Conservation (phyloP, 2,797 vertebrate species). For the Gephyroberyx darwinii region DNA sequence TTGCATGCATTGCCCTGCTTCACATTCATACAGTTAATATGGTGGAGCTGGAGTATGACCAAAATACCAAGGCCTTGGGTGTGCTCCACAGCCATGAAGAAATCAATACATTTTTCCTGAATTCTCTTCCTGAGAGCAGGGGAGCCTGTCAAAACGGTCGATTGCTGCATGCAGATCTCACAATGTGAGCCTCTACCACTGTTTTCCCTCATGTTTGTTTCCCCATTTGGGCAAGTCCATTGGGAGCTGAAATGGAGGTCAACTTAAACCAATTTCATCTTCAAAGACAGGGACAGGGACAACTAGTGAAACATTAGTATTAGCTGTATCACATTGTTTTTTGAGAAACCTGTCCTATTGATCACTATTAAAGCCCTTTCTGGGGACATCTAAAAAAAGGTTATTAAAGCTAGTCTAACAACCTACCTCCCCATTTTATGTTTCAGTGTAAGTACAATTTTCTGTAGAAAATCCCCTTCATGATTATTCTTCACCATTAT, state of each 20-base stretch:
- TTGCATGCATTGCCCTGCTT: slow-evolving; percentile 2
- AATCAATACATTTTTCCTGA: slow-evolving; percentile 48
- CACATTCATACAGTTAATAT: slow-evolving; percentile 18
- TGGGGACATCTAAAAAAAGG: slow-evolving; percentile 1
- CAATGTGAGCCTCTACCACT: slow-evolving; percentile 28
- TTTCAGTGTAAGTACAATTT: slow-evolving; percentile 28
- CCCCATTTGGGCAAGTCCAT: slow-evolving; percentile 35
- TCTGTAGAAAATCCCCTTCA: slow-evolving; percentile 7
- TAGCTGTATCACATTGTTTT: slow-evolving; percentile 22
- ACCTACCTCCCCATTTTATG: slow-evolving; percentile 24
- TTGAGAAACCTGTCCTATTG: slow-evolving; percentile 16
- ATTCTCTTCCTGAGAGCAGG: slow-evolving; percentile 38
- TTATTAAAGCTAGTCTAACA: slow-evolving; percentile 13
- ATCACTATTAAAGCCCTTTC: slow-evolving; percentile 4
- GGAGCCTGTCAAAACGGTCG: slow-evolving; percentile 33
- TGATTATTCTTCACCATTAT: slow-evolving; percentile 63
- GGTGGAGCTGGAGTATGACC: not conserved
- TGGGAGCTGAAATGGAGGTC: slow-evolving; percentile 29
- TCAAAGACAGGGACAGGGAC: too few species aligned
- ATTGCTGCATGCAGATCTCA: slow-evolving; percentile 48
- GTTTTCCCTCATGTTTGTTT: slow-evolving; percentile 31
- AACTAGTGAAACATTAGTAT: slow-evolving; percentile 1
- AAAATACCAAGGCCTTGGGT: slow-evolving; percentile 28
- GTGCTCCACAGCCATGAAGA: slow-evolving; percentile 38
- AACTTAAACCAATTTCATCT: slow-evolving; percentile 16